phyloP scores from a whole-genome alignment of 64 coral and sea anemone genomes.

The Dendrophyllia cribrosa region DNA sequence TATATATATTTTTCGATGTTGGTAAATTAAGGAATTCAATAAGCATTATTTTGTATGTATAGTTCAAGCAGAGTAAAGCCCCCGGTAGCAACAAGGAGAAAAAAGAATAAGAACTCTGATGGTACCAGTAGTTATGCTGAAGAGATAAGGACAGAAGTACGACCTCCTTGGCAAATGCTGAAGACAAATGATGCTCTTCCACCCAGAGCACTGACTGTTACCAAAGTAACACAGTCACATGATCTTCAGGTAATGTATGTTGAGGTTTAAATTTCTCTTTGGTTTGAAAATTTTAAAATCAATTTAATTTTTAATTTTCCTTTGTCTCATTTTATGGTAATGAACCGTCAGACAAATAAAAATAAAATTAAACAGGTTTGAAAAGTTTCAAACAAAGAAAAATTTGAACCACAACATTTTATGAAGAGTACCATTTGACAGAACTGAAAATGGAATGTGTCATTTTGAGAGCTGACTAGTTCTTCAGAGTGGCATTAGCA shows the following conservation, averaged over 20 bases:
- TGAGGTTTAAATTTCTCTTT: not conserved
- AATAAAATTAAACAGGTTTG: too few species aligned
- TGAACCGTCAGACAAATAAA: too few species aligned
- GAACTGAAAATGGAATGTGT: too few species aligned
- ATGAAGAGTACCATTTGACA: too few species aligned
- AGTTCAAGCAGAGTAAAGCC: slow-evolving; percentile 28
- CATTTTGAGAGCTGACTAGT: too few species aligned
- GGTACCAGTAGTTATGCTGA: slow-evolving; percentile 83
- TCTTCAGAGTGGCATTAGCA: too few species aligned
- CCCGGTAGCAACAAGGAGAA: slow-evolving; percentile 33
- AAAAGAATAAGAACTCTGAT: slow-evolving; percentile 23
- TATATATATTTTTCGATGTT: too few species aligned
- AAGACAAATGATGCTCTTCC: slow-evolving; percentile 76
- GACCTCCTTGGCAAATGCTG: slow-evolving; percentile 89
- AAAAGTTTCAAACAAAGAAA: too few species aligned
- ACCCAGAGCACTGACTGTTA: slow-evolving; percentile 88
- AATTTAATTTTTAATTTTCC: too few species aligned
- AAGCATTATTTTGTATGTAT: not conserved
- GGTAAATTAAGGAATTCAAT: too few species aligned
- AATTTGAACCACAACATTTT: too few species aligned
- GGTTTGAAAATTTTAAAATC: not conserved
- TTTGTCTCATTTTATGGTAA: too few species aligned
- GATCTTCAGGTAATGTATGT: slow-evolving; percentile 72
- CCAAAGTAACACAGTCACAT: slow-evolving; percentile 75
- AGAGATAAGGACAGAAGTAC: slow-evolving; percentile 19